Base-by-base conservation (phyloP, 2,797 vertebrate genomes). In the Synanceia verrucosa region DNA sequence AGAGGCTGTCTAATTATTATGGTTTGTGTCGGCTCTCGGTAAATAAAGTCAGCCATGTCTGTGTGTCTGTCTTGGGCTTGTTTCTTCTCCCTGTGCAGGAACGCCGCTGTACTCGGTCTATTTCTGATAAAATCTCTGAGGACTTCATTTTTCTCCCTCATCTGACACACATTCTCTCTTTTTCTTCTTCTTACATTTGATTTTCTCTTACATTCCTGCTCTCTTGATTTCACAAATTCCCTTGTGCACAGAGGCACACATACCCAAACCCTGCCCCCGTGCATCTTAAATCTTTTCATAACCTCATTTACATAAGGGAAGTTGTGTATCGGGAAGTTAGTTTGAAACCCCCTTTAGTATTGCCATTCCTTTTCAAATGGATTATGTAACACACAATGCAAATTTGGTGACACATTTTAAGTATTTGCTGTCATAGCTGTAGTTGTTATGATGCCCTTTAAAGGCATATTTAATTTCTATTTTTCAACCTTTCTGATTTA, bases 1-100 rank as follows among this genome's bases (percentile, higher is more conserved):
- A 74, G 68, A 65, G 78, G 72, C 71, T 60, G 74, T 81, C 87
- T 88, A 89, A 91, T 92, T 90, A 89, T 64, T 79, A 64, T 52
- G 50, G 61, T 41, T 65, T 69, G 67, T 84, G 82, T 88, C 80
- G 87, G 86, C 89, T 82, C 77, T 79, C 66, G 61, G 69, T 80
- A 85, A 90, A 89, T 86, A 91, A 83, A 89, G 85, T 82, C 76
- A 71, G 78, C 70, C 14, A 4, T 57, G 55, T 82, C 57, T 77
- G 50, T 76, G 67, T 21, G 65, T 76, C 63, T 79, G 78, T 73
- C 50, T 84, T 59, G 65, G 47, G 18, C 60, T 78, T 53, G 52
- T 84, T 81, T 88, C 82, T 79, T 78, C 80, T 85, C 71, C 62
- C 37, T 36, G 79, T 76, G 71, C 67, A 31, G 65, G 51, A 81